Percentiles rank a stretch among this genome's conserved stretches.
phyloP scores from a whole-genome alignment of 2,888 invertebrate genomes.

The Heliconius aoede region DNA sequence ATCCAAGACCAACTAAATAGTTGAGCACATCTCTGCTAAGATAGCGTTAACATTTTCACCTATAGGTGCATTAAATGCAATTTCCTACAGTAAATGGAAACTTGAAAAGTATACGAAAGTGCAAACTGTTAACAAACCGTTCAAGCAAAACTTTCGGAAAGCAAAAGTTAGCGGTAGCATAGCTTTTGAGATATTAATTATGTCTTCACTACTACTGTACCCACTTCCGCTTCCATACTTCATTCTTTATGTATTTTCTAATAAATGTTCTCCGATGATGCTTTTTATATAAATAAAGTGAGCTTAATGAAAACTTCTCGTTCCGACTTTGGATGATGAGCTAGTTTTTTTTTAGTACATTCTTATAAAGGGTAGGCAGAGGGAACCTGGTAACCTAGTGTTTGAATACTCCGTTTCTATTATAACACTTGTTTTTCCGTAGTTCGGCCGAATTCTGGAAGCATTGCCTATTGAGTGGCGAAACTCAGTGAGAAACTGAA shows the following conservation, averaged over 20 bases:
- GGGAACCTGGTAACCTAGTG: not conserved
- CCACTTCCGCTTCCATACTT: conserved; percentile 7
- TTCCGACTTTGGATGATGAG: not conserved
- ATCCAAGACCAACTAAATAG: too few species aligned
- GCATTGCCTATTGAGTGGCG: not conserved
- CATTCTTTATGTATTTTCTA: conserved; percentile 19
- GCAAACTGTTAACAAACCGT: conserved; percentile 27
- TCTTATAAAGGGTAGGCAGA: not conserved
- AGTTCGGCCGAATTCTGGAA: not conserved
- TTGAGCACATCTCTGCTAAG: too few species aligned
- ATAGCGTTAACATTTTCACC: not conserved
- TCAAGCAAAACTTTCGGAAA: conserved; percentile 13
- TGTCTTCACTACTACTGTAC: conserved; percentile 11
- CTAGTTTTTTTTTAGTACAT: too few species aligned
- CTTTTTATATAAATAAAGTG: conserved; percentile 5
- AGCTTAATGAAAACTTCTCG: not conserved
- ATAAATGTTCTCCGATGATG: not conserved
- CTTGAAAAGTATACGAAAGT: conserved; percentile 14
- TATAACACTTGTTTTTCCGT: too few species aligned
- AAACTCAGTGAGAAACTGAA: not conserved
- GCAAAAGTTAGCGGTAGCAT: conserved; percentile 19
- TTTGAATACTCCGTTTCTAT: not conserved
- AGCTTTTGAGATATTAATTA: conserved; percentile 25
- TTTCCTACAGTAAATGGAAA: conserved; percentile 12
- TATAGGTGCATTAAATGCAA: conserved; percentile 1